Evolutionary conservation across 1,140 invertebrate species (phyloP).

Genomic region (Scaptodrosophila lebanonensis): DNA sequence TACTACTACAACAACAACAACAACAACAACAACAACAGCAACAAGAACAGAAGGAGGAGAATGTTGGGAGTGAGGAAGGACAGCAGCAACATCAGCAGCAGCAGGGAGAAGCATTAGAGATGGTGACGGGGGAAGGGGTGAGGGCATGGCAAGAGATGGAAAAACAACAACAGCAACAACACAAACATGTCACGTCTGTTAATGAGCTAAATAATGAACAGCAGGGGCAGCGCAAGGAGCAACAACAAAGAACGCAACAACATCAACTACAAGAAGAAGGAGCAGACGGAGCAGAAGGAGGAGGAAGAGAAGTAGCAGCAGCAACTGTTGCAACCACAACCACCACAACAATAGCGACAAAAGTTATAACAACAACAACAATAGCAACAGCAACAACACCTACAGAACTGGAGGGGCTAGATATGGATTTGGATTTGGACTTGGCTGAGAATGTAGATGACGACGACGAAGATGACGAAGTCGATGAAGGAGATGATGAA

Average conservation of each 20-base stretch:
- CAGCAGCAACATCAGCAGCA: conserved; percentile 9
- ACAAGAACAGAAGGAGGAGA: neutral
- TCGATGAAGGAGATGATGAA: neutral
- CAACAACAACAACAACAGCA: conserved; percentile 1
- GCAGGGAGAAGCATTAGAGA: conserved; percentile 4
- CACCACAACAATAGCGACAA: no score
- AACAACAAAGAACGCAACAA: conserved; percentile 3
- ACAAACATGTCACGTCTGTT: no score
- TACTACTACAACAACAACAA: conserved; percentile 10
- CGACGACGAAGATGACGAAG: neutral
- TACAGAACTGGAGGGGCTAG: conserved; percentile 22
- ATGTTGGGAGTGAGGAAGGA: no score
- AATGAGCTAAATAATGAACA: no score
- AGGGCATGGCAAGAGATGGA: no score
- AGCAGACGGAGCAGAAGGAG: no score
- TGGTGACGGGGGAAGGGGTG: no score
- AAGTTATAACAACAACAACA: conserved; percentile 9
- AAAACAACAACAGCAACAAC: no score
- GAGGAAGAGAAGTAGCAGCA: no score
- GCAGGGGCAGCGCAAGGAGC: conserved; percentile 7
- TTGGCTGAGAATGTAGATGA: neutral
- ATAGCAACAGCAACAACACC: conserved; percentile 5
- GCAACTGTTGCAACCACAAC: conserved; percentile 4
- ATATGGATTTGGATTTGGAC: conserved; percentile 33
- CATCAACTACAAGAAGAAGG: conserved; percentile 4